Base-by-base conservation (phyloP, 2,113 vertebrate genomes). In the Sigmodon hispidus region DNA sequence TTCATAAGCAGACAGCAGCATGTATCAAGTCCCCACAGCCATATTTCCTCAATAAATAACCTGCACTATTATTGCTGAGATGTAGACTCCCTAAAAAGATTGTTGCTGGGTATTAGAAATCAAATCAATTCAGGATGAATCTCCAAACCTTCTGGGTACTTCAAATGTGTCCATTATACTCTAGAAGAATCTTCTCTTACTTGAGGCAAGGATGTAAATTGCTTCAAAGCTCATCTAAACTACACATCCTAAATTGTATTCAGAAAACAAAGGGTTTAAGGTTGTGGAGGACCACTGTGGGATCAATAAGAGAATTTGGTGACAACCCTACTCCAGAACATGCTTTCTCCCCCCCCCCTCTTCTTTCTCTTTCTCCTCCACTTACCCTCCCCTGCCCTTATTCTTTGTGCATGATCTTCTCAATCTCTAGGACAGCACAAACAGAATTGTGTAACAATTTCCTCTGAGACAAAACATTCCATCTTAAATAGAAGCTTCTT, bases 161-260 rank as follows among this genome's bases (percentile, higher is more conserved):
- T 87, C 19, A 13, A 15, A 87, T 81, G 48, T 40, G 43, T 75
- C 81, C n/a, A 75, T 80, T 31, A 81, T 3, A 43, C 36, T 48
- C 45, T 52, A 73, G 45, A 85, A 94, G 70, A 80, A 4, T 61
- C 24, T 61, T 86, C 88, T 90, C 59, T 95, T 61, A 81, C 61
- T 76, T 86, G 61, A 55, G 59, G 6, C 57, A 81, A 81, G 31
- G 5, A 31, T 40, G 52, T 75, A 59, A 88, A 90, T 36, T 57
- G 55, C 45, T 72, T n/a, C 79, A 45, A 79, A 81, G 36, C 15
- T 63, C 43, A 19, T 86, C 34, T 87, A 80, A 94, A 97, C 92
- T 40, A 83, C 26, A 90, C 79, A 69, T 65, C 55, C 34, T 90
- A 76, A 69, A 50, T 65, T 81, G 34, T 55, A 22, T 29, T 55